phyloP scores from a whole-genome alignment of 2,888 invertebrate genomes.

The Congeria kusceri region DNA sequence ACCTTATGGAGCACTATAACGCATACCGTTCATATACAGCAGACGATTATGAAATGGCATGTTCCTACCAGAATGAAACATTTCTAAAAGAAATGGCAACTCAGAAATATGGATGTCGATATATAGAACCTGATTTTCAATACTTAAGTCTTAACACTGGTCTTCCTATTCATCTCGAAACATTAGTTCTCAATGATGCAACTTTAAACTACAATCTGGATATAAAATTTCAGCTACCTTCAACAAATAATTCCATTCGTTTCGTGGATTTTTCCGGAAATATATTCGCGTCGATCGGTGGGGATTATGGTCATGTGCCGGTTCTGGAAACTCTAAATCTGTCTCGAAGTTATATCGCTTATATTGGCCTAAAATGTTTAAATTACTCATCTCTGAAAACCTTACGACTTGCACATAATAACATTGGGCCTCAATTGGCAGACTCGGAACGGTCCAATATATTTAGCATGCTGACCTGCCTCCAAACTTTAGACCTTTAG shows the following conservation, averaged over 20 bases:
- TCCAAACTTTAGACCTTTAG: slow-evolving; percentile 19
- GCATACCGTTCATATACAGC: not conserved
- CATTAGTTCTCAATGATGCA: not conserved
- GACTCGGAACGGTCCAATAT: not conserved
- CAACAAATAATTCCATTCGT: not conserved
- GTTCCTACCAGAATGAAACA: no score
- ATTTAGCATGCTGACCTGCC: not conserved
- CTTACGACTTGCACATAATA: slow-evolving; percentile 13
- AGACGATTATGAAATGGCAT: no score
- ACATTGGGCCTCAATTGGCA: slow-evolving; percentile 2
- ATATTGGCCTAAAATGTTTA: not conserved
- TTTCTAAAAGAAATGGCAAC: no score
- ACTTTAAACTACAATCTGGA: slow-evolving; percentile 1
- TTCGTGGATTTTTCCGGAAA: slow-evolving; percentile 22
- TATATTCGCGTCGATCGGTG: slow-evolving; percentile 17
- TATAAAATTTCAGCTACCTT: not conserved
- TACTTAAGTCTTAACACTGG: not conserved
- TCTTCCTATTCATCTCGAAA: not conserved
- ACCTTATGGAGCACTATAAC: not conserved
- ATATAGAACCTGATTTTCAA: no score
- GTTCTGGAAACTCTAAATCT: slow-evolving; percentile 14
- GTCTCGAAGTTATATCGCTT: slow-evolving; percentile 26
- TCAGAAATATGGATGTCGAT: no score
- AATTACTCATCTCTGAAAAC: not conserved
- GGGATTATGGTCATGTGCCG: slow-evolving; percentile 13